Percentiles rank a stretch among this genome's conserved stretches.
phyloP scores from a whole-genome alignment of 1,140 invertebrate species.

The Portunus trituberculatus region DNA sequence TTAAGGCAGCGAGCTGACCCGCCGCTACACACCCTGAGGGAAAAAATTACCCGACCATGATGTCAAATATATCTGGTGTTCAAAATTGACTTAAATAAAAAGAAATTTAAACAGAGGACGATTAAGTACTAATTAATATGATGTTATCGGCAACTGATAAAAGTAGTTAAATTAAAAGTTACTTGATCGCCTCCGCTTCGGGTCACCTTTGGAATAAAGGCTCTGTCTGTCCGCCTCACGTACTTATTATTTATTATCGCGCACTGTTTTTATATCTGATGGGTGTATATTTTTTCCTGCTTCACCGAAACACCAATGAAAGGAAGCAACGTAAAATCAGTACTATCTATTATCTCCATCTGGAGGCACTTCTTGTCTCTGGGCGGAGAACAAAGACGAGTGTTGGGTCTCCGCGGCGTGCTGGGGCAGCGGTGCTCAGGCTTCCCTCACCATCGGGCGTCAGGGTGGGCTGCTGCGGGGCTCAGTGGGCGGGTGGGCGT shows the following conservation, averaged over 20 bases:
- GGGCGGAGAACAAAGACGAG: neutral
- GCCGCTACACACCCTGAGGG: neutral
- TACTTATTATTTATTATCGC: slow-evolving; percentile 3
- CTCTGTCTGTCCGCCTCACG: neutral
- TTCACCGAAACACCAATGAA: neutral
- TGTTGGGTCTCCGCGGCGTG: neutral
- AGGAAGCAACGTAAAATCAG: slow-evolving; percentile 1
- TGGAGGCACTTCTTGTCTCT: neutral
- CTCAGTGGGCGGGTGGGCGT: slow-evolving; percentile 1
- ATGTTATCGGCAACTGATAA: neutral
- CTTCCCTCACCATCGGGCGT: neutral
- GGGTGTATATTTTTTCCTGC: slow-evolving; percentile 5
- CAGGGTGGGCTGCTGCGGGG: neutral
- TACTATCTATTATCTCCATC: neutral
- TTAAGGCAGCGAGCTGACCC: neutral
- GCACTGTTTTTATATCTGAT: slow-evolving; percentile 2
- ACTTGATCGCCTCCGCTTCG: neutral
- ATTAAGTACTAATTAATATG: neutral
- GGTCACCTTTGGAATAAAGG: neutral
- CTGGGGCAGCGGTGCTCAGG: neutral
- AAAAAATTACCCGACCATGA: too few relatives aligned
- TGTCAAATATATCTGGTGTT: too few relatives aligned
- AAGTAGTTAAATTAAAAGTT: slow-evolving; percentile 8
- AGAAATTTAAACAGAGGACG: neutral
- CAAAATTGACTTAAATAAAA: neutral